A percentile compares a stretch with the other conserved stretches of the same genome.
These are phyloP conservation scores for Hydropsyche betteni DNA, from an alignment of 2,888 invertebrate species.

Conservation along the genomic window DNA sequence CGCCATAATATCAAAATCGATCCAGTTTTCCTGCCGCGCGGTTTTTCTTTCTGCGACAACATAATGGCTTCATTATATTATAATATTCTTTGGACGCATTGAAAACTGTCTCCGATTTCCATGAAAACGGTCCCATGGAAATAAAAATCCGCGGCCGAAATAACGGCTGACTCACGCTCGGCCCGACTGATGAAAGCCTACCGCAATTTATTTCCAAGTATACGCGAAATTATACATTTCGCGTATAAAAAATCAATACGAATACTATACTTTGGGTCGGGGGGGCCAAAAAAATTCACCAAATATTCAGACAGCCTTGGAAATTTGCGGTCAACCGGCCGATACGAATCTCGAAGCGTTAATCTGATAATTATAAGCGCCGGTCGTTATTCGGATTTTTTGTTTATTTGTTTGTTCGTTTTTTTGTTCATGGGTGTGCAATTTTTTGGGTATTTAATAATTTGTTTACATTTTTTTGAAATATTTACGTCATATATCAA, in stretches of 20 bases:
- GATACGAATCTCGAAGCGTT: slow-evolving; percentile 26
- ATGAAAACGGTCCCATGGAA: not conserved
- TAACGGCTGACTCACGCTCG: not conserved
- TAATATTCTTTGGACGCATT: not conserved
- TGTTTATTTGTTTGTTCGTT: not conserved
- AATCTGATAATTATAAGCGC: slow-evolving; percentile 31
- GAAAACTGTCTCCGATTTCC: slow-evolving; percentile 11
- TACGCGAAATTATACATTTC: too few relatives aligned
- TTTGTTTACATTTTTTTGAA: too few relatives aligned
- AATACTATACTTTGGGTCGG: not conserved
- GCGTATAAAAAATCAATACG: too few relatives aligned
- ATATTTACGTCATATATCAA: too few relatives aligned
- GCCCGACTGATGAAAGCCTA: not conserved
- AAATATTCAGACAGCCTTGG: slow-evolving; percentile 5
- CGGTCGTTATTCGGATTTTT: not conserved
- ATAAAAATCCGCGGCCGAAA: slow-evolving; percentile 1
- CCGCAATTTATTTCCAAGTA: too few relatives aligned
- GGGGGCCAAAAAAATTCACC: not conserved
- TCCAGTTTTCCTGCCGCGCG: too few relatives aligned
- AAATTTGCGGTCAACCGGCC: slow-evolving; percentile 9
- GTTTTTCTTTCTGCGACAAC: not conserved
- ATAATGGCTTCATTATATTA: slow-evolving; percentile 16
- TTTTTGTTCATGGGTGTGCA: too few relatives aligned
- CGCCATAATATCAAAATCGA: too few relatives aligned
- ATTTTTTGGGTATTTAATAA: too few relatives aligned